Percentiles rank a stretch among this genome's conserved stretches.
Evolutionary conservation across 2,797 vertebrate species (phyloP).

Genomic region (Alcedo quadribrachys): DNA sequence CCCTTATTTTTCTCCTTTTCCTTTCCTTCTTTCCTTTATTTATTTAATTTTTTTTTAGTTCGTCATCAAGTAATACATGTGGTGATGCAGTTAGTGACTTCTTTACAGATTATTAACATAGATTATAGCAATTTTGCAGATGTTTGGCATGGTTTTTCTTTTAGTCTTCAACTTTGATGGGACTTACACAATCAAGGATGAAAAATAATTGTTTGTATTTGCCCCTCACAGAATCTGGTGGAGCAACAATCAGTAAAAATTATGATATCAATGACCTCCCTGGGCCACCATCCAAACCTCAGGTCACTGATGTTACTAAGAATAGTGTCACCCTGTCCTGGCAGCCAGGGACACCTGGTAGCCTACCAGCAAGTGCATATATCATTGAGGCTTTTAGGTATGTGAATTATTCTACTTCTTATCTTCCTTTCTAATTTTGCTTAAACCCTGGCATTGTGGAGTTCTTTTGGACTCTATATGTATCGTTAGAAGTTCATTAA

Average conservation of each 20-base stretch:
- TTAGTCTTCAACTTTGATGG: conserved; percentile 5
- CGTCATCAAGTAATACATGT: background rate
- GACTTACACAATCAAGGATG: background rate
- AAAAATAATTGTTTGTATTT: conserved; percentile 29
- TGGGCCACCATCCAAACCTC: conserved; percentile 95
- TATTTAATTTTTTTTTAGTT: background rate
- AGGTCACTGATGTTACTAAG: conserved; percentile 97
- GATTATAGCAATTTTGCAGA: background rate
- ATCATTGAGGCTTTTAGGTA: conserved; percentile 99
- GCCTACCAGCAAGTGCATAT: conserved; percentile 88
- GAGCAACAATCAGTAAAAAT: conserved; percentile 85
- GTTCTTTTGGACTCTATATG: background rate
- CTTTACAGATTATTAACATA: background rate
- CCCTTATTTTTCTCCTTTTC: too few relatives aligned
- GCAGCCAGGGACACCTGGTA: conserved; percentile 88
- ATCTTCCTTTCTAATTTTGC: conserved; percentile 24
- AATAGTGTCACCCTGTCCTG: conserved; percentile 97
- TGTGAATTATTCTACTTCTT: conserved; percentile 15
- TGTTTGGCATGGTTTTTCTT: background rate
- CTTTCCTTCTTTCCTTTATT: too few relatives aligned
- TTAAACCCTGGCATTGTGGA: background rate
- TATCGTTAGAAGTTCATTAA: conserved; percentile 13
- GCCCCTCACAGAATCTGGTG: conserved; percentile 83
- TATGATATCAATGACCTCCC: conserved; percentile 92
- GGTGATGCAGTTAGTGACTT: background rate